Conservation (phyloP, 2,113 vertebrate genomes). For the Pipra filicauda region DNA sequence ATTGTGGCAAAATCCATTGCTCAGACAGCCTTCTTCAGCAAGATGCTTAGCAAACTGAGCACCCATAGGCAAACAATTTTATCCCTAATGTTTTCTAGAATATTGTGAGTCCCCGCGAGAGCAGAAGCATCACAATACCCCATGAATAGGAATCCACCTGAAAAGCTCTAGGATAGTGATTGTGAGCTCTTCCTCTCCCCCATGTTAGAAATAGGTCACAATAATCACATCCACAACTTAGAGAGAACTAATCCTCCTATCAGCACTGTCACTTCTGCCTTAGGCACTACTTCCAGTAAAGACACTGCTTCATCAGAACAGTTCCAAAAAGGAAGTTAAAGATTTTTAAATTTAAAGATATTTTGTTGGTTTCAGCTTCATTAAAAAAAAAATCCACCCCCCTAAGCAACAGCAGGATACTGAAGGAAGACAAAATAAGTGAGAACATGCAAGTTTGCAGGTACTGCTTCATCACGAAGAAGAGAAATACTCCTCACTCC, state of each 20-base stretch:
- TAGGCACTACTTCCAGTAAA: background rate
- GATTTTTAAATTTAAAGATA: background rate
- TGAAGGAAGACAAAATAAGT: background rate
- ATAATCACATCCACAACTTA: background rate
- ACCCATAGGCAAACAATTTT: background rate
- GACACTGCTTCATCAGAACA: background rate
- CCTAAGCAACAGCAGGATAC: background rate
- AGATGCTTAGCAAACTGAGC: background rate
- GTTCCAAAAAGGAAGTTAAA: background rate
- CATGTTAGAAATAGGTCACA: background rate
- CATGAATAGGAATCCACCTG: background rate
- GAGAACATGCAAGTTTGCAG: background rate
- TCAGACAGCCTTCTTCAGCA: background rate
- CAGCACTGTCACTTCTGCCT: background rate
- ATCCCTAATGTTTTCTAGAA: background rate
- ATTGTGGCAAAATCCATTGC: background rate
- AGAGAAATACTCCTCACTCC: background rate
- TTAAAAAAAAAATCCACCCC: background rate
- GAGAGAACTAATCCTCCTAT: background rate
- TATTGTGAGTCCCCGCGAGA: rapidly evolving
- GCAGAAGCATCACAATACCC: background rate
- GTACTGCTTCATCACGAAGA: background rate
- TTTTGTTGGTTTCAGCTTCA: background rate
- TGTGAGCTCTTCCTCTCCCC: background rate
- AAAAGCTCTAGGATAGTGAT: background rate